phyloP scores from a whole-genome alignment of 2,797 vertebrate genomes.

The Threskiornis aethiopicus region DNA sequence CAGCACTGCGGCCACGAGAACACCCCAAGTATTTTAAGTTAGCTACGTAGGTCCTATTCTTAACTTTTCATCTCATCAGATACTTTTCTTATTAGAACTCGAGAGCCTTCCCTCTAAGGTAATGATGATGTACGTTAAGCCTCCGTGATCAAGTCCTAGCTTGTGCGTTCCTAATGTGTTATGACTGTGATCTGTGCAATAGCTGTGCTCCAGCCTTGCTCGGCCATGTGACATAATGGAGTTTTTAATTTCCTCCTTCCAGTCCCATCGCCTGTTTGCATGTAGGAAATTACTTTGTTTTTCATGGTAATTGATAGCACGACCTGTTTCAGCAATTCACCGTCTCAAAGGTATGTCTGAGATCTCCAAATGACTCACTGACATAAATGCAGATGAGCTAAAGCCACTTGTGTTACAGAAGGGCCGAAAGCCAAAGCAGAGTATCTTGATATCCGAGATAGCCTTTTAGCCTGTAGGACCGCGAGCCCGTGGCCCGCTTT shows the following conservation, averaged over 20 bases:
- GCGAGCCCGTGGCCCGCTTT: not conserved
- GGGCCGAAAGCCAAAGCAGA: slow-evolving; percentile 17
- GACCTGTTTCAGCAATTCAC: slow-evolving; percentile 84
- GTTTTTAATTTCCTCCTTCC: slow-evolving; percentile 70
- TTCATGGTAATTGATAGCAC: slow-evolving; percentile 68
- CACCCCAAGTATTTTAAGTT: slow-evolving; percentile 51
- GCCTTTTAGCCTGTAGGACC: slow-evolving; percentile 44
- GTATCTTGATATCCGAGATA: not conserved
- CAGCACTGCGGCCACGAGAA: not conserved
- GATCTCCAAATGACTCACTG: slow-evolving; percentile 71
- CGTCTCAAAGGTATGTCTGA: slow-evolving; percentile 57
- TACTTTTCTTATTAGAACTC: slow-evolving; percentile 61
- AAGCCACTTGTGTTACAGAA: slow-evolving; percentile 6
- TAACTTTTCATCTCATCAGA: slow-evolving; percentile 62
- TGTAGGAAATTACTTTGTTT: slow-evolving; percentile 74
- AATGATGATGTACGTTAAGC: slow-evolving; percentile 30
- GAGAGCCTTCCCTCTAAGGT: slow-evolving; percentile 51
- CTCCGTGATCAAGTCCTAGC: not conserved
- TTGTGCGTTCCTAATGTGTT: slow-evolving; percentile 49
- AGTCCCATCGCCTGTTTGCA: slow-evolving; percentile 11
- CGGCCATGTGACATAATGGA: slow-evolving; percentile 66
- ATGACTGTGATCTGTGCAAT: slow-evolving; percentile 29
- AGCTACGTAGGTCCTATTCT: slow-evolving; percentile 50
- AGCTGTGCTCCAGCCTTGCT: slow-evolving; percentile 35
- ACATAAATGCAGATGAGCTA: slow-evolving; percentile 54